phyloP scores from a whole-genome alignment of 2,797 vertebrate genomes.

The Galago senegalensis region DNA sequence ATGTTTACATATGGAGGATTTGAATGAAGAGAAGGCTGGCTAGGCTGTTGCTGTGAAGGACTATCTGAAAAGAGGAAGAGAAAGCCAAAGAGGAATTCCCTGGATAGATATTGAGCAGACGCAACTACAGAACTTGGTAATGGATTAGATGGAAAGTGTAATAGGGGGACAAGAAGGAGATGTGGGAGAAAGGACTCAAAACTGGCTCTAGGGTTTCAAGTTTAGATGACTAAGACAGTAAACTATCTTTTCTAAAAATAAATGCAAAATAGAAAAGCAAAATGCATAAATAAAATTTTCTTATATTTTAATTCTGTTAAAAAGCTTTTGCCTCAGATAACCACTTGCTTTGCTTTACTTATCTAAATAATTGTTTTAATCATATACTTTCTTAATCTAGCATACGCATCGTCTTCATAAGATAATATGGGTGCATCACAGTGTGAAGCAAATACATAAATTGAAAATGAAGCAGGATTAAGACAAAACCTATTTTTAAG shows the following conservation, averaged over 20 bases:
- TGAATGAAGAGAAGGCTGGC: background rate
- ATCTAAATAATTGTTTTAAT: background rate
- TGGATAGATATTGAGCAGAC: background rate
- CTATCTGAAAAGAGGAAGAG: background rate
- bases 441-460: background rate
- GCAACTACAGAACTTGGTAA: background rate
- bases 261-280: background rate
- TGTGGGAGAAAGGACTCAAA: background rate
- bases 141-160: background rate
- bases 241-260: background rate
- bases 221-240: background rate
- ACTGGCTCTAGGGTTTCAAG: background rate
- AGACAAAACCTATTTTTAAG: background rate
- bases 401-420: background rate
- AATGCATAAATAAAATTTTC: background rate
- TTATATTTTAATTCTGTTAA: background rate
- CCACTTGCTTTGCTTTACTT: background rate
- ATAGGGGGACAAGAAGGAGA: background rate
- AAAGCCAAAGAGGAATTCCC: background rate
- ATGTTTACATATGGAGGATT: background rate
- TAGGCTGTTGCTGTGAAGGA: background rate
- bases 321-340: background rate
- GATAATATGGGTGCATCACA: background rate
- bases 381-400: background rate
- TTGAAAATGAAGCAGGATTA: slow-evolving; percentile 8